Evolutionary conservation across 1,140 invertebrate species (phyloP), one percentile per base, ranked within the genome.

Genomic region (Scaptodrosophila lebanonensis): DNA sequence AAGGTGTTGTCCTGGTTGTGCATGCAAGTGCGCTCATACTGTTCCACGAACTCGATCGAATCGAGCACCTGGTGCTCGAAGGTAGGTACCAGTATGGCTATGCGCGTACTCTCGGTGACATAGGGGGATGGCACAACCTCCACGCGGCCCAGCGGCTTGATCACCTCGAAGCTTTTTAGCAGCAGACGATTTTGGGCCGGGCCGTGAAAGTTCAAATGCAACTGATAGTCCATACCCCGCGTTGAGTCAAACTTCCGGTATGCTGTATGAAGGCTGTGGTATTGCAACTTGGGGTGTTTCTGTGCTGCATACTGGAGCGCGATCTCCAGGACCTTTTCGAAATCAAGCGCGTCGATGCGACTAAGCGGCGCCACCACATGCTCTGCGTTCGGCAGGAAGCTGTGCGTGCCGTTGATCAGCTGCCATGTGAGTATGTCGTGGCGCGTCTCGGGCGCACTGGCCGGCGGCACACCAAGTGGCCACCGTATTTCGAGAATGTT

Each of bases 51-150:
- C 4, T 89, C 87, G 9, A 90, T 66, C 1, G 83, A 68, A 54
- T 87, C 83, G 0, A 51, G 20, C 15, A 77, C 56, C 64, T 86
- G 86, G 73, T 88, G 85, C 51, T 84, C 76, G 13, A 83, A 86
- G 2, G 72, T 44, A 0, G 91, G 91, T 22, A 97, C 72, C 53
- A 97, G 83, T 45, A 97, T 88, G 64, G 92, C 91, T 1, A 98
- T 91, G 63, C 93, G 88, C 2, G 92, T 91, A 79, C 93, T 95
- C 89, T 98, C 96, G 0, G 95, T 98, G 1, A 97, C 95, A 87
- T 97, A 97, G 1, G 96, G 95, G 79, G 95, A 93, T 2, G 93
- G 91, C 5, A 97, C 89, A 30, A 97, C 91, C 87, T 97, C 94
- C 2, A 95, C 92, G 76, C 93, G 91, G 15, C 94, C 93, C 35